Percentiles rank a stretch among this genome's conserved stretches.
Conservation (phyloP, 2,797 vertebrate species). For the Dendrocincla tyrannina region DNA sequence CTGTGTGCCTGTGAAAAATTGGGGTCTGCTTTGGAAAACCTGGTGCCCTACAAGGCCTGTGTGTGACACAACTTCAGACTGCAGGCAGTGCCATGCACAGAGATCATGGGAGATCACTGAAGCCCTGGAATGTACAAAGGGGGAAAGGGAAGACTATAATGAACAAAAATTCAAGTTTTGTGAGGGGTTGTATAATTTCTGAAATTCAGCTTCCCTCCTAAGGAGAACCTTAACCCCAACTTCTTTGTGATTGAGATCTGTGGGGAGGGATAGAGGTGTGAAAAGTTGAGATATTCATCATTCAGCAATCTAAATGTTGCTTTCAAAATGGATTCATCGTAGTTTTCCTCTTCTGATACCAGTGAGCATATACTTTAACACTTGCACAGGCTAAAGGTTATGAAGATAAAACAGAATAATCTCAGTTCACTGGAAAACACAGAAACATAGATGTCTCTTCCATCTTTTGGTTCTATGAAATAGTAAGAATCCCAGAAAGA, state of each 20-base stretch:
- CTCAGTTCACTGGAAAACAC: background rate
- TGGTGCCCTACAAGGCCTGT: background rate
- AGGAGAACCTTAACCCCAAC: background rate
- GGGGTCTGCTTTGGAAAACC: background rate
- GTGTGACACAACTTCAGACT: background rate
- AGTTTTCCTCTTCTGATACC: background rate
- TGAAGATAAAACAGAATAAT: background rate
- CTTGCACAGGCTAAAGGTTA: background rate
- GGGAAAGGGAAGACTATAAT: background rate
- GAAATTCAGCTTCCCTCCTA: background rate
- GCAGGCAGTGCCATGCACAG: background rate
- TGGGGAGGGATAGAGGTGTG: background rate
- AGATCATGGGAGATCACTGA: background rate
- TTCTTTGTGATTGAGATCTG: background rate
- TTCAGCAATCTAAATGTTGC: background rate
- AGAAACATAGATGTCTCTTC: background rate
- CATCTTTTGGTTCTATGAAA: background rate
- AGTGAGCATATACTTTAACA: fast-evolving
- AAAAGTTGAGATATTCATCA: background rate
- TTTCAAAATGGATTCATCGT: background rate
- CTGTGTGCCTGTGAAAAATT: background rate
- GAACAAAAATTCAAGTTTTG: background rate
- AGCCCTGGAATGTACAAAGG: background rate
- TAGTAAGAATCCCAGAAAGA: background rate
- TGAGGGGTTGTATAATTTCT: background rate